Conservation (phyloP, 2,888 invertebrate species). For the Andrena camellia region DNA sequence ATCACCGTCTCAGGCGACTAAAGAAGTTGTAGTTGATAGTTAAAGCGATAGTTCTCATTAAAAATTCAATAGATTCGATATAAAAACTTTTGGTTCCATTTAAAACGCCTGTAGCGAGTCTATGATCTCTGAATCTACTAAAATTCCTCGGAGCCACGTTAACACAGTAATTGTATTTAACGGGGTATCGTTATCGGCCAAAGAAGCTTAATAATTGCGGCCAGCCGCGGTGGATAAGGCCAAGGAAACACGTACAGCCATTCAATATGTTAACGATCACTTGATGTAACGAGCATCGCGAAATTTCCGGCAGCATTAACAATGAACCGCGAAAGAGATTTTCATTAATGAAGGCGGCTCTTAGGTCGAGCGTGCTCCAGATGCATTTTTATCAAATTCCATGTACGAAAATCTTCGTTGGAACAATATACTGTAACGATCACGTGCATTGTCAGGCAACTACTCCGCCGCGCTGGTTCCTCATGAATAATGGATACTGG, state of each 20-base stretch:
- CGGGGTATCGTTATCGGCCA: background rate
- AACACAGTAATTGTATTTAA: slow-evolving; percentile 1
- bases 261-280: slow-evolving; percentile 36
- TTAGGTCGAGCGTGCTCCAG: slow-evolving; percentile 29
- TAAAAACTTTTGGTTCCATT: too few species aligned
- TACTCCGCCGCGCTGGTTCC: slow-evolving; percentile 71
- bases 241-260: background rate
- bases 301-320: slow-evolving; percentile 29
- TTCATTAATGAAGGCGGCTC: slow-evolving; percentile 35
- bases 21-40: too few species aligned
- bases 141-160: background rate
- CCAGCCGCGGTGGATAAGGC: background rate
- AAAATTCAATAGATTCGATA: too few species aligned
- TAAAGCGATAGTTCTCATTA: too few species aligned
- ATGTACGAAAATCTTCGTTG: slow-evolving; percentile 30
- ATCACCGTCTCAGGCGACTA: too few species aligned
- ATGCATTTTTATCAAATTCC: slow-evolving; percentile 45
- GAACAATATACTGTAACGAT: slow-evolving; percentile 51
- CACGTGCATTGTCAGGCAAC: slow-evolving; percentile 76
- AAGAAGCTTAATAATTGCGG: slow-evolving; percentile 9
- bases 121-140: background rate
- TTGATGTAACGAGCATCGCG: slow-evolving; percentile 20
- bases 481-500: slow-evolving; percentile 82
- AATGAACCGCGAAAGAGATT: slow-evolving; percentile 38
- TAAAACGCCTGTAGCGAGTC: background rate